Evolutionary conservation across 2,888 invertebrate genomes (phyloP), one percentile per base, ranked within the genome.

Genomic region (Ditula angustiorana): DNA sequence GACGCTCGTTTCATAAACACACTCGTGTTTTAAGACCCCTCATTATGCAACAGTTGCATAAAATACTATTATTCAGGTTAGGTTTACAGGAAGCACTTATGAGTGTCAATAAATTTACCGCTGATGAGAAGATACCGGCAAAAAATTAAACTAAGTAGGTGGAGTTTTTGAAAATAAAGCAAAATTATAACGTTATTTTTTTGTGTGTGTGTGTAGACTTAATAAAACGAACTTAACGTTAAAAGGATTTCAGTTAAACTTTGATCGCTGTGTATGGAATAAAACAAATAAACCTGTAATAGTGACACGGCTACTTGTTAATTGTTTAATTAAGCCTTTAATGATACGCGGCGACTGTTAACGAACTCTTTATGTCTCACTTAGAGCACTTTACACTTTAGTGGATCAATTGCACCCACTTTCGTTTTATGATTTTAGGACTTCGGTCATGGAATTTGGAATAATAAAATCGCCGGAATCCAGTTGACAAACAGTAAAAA

Each of bases 311-410:
- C 19, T 41, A 49, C 26, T 60, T 50, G 41, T 60, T 50, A 50
- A 50, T 37, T 50, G 50, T 60, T 60, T 60, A 50, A 60, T 60
- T 37, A 60, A 26, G 11, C 23, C 28, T 50, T 53, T 60, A 21
- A 37, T 60, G 35, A 28, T 37, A 59, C 35, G 49, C 49, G 19
- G 21, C 44, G 21, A 30, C 46, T 13, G 44, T 24, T 47, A 47
- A 58, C 50, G 37, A 37, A 8, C 30, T 44, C 53, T 35, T 50
- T 23, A 37, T 41, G 28, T 50, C 13, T 41, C 46, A 30, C 28
- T 60, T 41, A 28, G 21, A 60, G 7, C 59, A 50, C 47, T 58
- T 58, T 47, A 23, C 46, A 16, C 11, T 30, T 11, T 49, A 49
- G 33, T 35, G 13, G 35, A 58, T 13, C 33, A 24, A 58, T 35